These are phyloP conservation scores for Hippopotamyrus pictus DNA, from an alignment of 2,797 vertebrate species.

Conservation along the genomic window DNA sequence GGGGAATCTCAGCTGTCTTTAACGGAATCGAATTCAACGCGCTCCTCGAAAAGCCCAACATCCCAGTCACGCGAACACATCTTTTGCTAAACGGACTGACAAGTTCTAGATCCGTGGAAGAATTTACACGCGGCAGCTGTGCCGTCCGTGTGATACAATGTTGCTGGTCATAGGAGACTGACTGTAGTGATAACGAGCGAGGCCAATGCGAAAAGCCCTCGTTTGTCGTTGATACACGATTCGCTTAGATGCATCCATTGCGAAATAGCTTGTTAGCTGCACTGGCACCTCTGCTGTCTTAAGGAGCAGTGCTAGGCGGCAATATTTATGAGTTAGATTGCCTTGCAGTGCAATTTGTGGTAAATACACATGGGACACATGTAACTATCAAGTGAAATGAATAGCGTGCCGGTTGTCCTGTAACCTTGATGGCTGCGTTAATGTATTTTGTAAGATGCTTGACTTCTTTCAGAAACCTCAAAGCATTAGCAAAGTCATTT, in stretches of 20 bases:
- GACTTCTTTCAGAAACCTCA: neutral
- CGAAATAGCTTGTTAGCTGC: neutral
- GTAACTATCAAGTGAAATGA: neutral
- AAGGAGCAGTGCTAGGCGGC: neutral
- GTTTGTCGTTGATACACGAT: neutral
- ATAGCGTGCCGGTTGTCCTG: neutral
- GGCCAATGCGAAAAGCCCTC: neutral
- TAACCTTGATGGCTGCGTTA: neutral
- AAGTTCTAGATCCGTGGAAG: neutral
- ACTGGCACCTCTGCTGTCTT: neutral
- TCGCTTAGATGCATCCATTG: neutral
- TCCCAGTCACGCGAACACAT: neutral
- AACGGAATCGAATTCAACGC: neutral
- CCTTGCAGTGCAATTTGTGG: neutral
- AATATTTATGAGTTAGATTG: neutral
- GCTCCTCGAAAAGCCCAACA: neutral
- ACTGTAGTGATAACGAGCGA: neutral
- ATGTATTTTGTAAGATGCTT: neutral
- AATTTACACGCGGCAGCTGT: neutral
- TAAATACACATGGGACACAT: neutral
- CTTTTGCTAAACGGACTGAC: neutral
- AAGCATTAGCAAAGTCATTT: neutral
- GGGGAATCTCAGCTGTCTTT: neutral
- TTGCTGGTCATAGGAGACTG: neutral
- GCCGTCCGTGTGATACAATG: neutral